These are phyloP conservation scores for Eumerus sabulonum DNA, from an alignment of 2,888 invertebrate genomes.

Conservation along the genomic window DNA sequence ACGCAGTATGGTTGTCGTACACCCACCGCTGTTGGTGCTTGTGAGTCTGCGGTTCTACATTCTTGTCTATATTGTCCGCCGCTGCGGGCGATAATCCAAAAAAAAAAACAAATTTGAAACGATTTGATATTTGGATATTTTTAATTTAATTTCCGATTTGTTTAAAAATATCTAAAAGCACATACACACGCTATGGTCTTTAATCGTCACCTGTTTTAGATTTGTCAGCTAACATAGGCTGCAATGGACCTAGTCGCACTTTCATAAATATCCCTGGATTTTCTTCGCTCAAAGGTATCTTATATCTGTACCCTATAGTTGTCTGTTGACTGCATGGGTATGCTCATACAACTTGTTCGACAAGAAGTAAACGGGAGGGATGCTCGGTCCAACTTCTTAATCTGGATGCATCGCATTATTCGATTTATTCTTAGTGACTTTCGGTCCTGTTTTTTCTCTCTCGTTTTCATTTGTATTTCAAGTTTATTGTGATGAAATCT, in stretches of 20 bases:
- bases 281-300: slow-evolving; percentile 14
- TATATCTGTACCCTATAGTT: slow-evolving; percentile 6
- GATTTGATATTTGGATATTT: slow-evolving; percentile 17
- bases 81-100: slow-evolving; percentile 35
- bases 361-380: slow-evolving; percentile 3
- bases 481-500: slow-evolving; percentile 56
- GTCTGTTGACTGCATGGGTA: neutral
- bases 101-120: slow-evolving; percentile 10
- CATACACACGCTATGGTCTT: neutral
- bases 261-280: slow-evolving; percentile 59
- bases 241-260: slow-evolving; percentile 50
- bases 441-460: slow-evolving; percentile 10
- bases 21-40: slow-evolving; percentile 40
- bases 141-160: slow-evolving; percentile 29
- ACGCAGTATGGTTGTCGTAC: slow-evolving; percentile 4
- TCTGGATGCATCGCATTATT: slow-evolving; percentile 52
- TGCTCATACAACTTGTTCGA: slow-evolving; percentile 3
- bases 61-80: neutral
- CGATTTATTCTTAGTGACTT: slow-evolving; percentile 50
- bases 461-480: slow-evolving; percentile 28
- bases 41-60: neutral
- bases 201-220: slow-evolving; percentile 66
- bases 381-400: slow-evolving; percentile 51
- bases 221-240: slow-evolving; percentile 57
- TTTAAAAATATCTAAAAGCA: slow-evolving; percentile 37